Evolutionary conservation across 2,113 vertebrate genomes (phyloP).

Genomic region (Dasyornis broadbenti): DNA sequence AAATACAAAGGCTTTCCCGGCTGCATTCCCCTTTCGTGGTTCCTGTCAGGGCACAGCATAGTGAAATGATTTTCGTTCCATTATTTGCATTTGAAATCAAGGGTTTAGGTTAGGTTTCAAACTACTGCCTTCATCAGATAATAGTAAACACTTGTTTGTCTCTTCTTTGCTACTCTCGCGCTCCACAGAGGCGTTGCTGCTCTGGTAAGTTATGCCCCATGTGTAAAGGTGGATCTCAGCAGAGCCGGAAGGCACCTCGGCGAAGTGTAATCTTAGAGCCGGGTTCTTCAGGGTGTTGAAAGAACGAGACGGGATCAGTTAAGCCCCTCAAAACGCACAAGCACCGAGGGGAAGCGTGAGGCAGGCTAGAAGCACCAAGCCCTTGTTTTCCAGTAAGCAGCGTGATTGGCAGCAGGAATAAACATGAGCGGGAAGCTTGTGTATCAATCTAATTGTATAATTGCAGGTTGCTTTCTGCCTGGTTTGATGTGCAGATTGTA

Average conservation of each 20-base stretch:
- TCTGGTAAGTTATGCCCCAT: not conserved
- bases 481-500: conserved; percentile 57
- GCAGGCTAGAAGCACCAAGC: not conserved
- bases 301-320: not conserved
- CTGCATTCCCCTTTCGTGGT: not conserved
- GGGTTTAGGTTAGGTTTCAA: not conserved
- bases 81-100: not conserved
- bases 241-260: not conserved
- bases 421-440: conserved; percentile 58
- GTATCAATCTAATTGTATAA: conserved; percentile 70
- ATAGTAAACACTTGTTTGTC: not conserved
- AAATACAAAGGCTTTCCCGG: not conserved
- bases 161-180: not conserved
- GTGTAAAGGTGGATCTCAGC: not conserved
- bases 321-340: not conserved
- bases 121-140: not conserved
- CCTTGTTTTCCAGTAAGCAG: conserved; percentile 66
- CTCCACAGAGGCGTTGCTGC: not conserved
- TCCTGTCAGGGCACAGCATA: not conserved
- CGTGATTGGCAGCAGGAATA: conserved; percentile 65
- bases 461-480: conserved; percentile 62
- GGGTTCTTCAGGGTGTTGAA: not conserved
- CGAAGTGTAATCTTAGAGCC: not conserved
- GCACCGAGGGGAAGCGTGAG: not conserved
- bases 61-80: not conserved